Base-by-base conservation (phyloP, 2,888 invertebrate genomes). In the Arctia plantaginis region DNA sequence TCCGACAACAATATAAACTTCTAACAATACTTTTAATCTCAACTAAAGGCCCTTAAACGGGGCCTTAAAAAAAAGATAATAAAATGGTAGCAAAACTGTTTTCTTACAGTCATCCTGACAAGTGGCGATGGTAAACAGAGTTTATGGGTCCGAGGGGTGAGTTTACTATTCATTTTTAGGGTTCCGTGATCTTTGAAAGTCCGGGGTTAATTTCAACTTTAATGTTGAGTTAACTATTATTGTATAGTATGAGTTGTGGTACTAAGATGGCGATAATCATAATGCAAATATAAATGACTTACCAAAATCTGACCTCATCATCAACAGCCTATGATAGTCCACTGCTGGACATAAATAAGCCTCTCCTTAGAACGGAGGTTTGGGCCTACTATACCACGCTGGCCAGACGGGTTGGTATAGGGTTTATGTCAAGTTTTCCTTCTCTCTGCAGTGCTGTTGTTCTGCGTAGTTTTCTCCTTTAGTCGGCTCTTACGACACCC, bases 101-200 rank as follows among this genome's bases (percentile, higher is more conserved):
- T 88, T 85, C 85, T 88, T 88, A 86, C 83, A 92, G 92, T 94
- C 93, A 93, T 91, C 88, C 86, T 88, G 90, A 91, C 94, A 93
- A 94, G 94, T 93, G 92, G 90, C 88, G 80, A 78, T 83, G 80
- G 85, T 85, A 89, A 94, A 94, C 93, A 94, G 91, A 90, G 88
- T 92, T 93, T 91, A 93, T 89, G 89, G 91, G 88, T 86, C 80
- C 80, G 88, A 88, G 88, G 90, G 88, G 90, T 89, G 90, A 90
- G 88, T 85, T 89, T 89, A 90, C 88, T 89, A 87, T 90, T 91
- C 85, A 85, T 87, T 90, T 91, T 90, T 90, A 81, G 85, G 80
- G 84, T 77, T 79, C 82, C 66, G 74, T 82, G 68, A 74, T 81
- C 72, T 73, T 72, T 39, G 20, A 59, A 74, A 12, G 1, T 64